phyloP scores from a whole-genome alignment of 2,888 invertebrate species.

The Dexiosoma caninum region DNA sequence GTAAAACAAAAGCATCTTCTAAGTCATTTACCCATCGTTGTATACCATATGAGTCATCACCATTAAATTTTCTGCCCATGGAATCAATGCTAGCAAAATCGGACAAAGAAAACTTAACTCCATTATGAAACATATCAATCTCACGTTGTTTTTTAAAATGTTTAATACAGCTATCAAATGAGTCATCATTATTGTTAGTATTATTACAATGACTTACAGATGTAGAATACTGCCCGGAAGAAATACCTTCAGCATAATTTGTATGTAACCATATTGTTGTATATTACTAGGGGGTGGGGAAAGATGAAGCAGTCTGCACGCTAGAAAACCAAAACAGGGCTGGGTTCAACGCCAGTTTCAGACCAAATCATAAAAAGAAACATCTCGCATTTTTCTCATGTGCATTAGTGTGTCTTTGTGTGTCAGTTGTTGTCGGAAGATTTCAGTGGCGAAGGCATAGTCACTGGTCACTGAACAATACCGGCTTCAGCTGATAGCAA shows the following conservation, averaged over 20 bases:
- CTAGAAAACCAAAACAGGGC: no score
- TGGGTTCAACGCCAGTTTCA: no score
- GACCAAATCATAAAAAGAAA: no score
- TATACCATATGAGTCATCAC: neutral
- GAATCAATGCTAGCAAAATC: neutral
- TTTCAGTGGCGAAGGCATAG: no score
- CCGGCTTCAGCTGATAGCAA: no score
- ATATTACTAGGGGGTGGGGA: no score
- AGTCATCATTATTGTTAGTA: neutral
- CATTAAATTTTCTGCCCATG: neutral
- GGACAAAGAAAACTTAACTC: neutral
- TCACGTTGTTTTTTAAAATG: neutral
- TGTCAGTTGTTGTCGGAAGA: no score
- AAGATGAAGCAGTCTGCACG: neutral
- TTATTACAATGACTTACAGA: neutral
- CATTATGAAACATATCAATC: neutral
- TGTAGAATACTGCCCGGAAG: neutral
- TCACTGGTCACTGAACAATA: no score
- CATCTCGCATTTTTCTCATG: no score
- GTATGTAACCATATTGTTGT: no score
- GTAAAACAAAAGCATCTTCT: neutral
- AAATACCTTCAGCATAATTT: neutral
- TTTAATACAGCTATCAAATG: neutral
- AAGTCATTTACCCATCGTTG: constrained; percentile 3
- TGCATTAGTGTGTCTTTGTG: no score